Evolutionary conservation across 1,140 invertebrate species (phyloP).

Genomic region (Orchestia grillus): DNA sequence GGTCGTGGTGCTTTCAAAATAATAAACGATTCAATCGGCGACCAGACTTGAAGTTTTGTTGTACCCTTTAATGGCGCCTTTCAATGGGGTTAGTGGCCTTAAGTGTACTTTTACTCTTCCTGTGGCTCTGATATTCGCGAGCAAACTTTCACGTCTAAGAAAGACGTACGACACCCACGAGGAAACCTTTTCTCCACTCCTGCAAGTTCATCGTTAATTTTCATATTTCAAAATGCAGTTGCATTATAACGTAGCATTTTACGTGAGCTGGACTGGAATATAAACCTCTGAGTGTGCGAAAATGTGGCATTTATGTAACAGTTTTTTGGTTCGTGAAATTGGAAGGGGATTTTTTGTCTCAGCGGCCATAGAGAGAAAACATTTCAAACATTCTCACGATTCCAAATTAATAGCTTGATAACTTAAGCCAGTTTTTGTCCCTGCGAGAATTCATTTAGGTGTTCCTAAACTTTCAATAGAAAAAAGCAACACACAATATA

Average conservation of each 20-base stretch:
- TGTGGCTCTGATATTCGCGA: not conserved
- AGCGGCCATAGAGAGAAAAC: too few species aligned
- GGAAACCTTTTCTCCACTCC: not conserved
- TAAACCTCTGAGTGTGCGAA: not conserved
- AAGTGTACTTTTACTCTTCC: not conserved
- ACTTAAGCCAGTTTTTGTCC: too few species aligned
- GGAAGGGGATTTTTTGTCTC: too few species aligned
- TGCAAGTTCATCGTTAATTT: not conserved
- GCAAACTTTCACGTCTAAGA: not conserved
- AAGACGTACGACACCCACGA: not conserved
- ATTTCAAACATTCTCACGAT: too few species aligned
- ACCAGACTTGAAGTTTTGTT: not conserved
- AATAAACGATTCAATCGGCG: conserved; percentile 13
- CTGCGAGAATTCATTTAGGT: too few species aligned
- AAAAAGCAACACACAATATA: too few species aligned
- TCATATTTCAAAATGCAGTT: not conserved
- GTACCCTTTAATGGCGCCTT: not conserved
- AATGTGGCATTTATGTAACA: not conserved
- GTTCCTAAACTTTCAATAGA: too few species aligned
- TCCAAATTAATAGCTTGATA: too few species aligned
- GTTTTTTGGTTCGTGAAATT: too few species aligned
- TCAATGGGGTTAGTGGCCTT: not conserved
- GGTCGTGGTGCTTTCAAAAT: not conserved
- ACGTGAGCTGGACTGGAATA: not conserved
- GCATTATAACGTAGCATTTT: not conserved